These are phyloP conservation scores for Piprites chloris DNA, from an alignment of 2,113 vertebrate genomes.

Conservation along the genomic window DNA sequence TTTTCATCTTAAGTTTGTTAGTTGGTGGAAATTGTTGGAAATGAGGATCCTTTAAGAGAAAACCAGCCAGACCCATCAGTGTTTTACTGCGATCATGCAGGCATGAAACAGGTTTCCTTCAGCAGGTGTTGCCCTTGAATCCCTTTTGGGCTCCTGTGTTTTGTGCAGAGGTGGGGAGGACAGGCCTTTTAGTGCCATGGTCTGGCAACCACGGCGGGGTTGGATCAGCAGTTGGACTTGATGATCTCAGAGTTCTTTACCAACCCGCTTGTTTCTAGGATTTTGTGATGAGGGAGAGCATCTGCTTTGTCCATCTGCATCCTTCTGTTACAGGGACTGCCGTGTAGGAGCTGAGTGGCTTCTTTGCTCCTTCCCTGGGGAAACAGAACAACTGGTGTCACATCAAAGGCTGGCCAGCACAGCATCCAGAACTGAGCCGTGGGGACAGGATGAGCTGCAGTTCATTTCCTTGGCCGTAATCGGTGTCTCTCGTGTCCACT, in stretches of 20 bases:
- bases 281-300: background rate
- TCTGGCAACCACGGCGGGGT: no score
- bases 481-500: background rate
- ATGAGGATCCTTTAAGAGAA: background rate
- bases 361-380: background rate
- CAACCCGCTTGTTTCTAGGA: no score
- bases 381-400: background rate
- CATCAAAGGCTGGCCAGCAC: background rate
- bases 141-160: background rate
- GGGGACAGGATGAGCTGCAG: fast-evolving
- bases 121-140: background rate
- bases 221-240: no score
- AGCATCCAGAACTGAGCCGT: background rate
- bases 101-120: background rate
- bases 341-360: background rate
- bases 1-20: background rate
- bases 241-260: no score
- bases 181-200: background rate
- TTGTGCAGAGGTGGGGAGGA: background rate
- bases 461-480: background rate
- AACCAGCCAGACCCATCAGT: background rate
- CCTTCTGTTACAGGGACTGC: background rate
- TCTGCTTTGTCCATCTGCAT: background rate
- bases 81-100: background rate
- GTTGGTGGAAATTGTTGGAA: background rate